Base-by-base conservation (phyloP, 1,140 invertebrate genomes). In the Idris sp. region DNA sequence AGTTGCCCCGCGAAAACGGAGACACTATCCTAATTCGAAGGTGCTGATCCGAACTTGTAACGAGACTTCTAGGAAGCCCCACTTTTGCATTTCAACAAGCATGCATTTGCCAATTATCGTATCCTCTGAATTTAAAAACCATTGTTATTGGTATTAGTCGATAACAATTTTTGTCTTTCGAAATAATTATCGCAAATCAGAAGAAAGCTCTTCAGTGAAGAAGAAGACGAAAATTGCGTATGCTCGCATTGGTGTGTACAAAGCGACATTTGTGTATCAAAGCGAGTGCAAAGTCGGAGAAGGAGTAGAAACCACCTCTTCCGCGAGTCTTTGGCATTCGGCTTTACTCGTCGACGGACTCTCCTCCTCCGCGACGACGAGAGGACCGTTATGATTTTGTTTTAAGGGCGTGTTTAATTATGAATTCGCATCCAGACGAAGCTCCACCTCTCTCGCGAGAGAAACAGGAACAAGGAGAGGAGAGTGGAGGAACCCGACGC, bases 401-500 rank as follows among this genome's bases (percentile, higher is more conserved):
- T 87, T 86, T 86, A 88, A 87, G 86, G 86, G 86, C 86, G 85
- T 86, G 86, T 87, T 88, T 88, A 87, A 88, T 88, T 87, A 87
- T 87, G 84, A 86, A 87, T 88, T 84, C 84, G 84, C 83, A 84
- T 84, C 84, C 82, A 81, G 81, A 69, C 81, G 82, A 85, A 61
- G 85, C 86, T 88, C 85, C 86, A 86, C 86, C 86, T 83, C 80
- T 65, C 65, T 68, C 54, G 56, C 53, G 58, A 68, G 59, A 56
- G 58, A 49, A 64, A 41, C 41, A 41, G 35, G 19, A 30, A 48
- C 26, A 41, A 59, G 19, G 59, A 49, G 56, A 58, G 53, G 65
- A 73, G 59, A 74, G 59, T 61, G 56, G 41, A 53, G 59, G 56
- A 74, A n/a, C n/a, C n/a, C 35, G 40, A 19, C 56, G 40, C 28